These are phyloP conservation scores for Neotoxoptera formosana DNA, from an alignment of 1,140 invertebrate species.

Conservation along the genomic window DNA sequence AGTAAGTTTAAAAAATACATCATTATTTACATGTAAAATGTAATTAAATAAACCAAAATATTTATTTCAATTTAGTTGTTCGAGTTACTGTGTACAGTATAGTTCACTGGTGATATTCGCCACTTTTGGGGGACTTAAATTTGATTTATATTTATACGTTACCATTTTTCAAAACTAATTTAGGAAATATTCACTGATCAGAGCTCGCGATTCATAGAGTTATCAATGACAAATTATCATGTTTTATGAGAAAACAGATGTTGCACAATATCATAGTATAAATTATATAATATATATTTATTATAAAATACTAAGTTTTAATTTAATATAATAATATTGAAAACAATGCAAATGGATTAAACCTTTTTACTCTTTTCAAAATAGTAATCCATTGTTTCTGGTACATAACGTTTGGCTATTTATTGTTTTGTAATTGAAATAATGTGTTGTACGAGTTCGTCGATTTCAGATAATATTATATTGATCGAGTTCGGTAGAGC, in stretches of 20 bases:
- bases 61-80: neutral
- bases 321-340: neutral
- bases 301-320: neutral
- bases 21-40: too few species aligned
- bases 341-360: neutral
- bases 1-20: neutral
- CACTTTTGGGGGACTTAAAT: neutral
- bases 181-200: neutral
- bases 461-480: neutral
- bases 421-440: neutral
- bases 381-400: neutral
- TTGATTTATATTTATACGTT: neutral
- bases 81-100: neutral
- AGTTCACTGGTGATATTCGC: neutral
- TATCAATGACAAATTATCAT: neutral
- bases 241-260: neutral
- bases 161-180: neutral
- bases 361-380: neutral
- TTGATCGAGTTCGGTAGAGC: neutral
- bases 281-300: neutral
- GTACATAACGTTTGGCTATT: neutral
- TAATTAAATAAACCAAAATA: neutral
- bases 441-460: constrained; percentile 2
- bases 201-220: too few species aligned
- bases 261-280: neutral